Evolutionary conservation across 2,888 invertebrate genomes (phyloP).

Genomic region (Synergus laeviventris): DNA sequence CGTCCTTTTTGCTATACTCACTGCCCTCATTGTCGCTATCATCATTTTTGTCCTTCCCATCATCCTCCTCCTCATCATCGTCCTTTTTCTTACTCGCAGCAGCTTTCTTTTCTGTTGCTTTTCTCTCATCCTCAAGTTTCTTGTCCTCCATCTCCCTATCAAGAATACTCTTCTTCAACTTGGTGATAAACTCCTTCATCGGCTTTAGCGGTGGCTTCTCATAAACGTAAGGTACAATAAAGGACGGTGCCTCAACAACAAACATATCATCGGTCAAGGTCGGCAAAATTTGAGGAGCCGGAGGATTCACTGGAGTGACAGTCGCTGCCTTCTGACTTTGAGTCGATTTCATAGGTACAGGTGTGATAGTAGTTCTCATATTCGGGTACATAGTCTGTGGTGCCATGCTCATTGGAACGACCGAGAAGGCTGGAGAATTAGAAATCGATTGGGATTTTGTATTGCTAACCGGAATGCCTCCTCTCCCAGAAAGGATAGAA

Average conservation of each 20-base stretch:
- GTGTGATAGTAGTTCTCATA: constrained; percentile 79
- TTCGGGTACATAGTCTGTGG: constrained; percentile 83
- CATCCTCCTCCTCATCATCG: constrained; percentile 71
- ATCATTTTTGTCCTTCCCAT: constrained; percentile 67
- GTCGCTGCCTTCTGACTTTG: constrained; percentile 64
- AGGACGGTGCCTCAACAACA: constrained; percentile 94
- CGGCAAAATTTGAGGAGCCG: constrained; percentile 81
- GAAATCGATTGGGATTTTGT: constrained; percentile 60
- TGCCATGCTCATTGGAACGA: constrained; percentile 77
- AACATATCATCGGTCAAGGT: constrained; percentile 94
- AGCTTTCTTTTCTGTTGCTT: constrained; percentile 72
- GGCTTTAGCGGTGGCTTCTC: constrained; percentile 91
- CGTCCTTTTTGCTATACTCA: constrained; percentile 70
- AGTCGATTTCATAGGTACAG: constrained; percentile 76
- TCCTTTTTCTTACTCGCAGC: constrained; percentile 52
- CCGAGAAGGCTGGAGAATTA: constrained; percentile 74
- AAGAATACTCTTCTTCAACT: constrained; percentile 81
- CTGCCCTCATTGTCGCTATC: constrained; percentile 72
- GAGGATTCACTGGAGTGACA: constrained; percentile 59
- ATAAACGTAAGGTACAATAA: constrained; percentile 95
- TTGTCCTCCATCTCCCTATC: constrained; percentile 80
- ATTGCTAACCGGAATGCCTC: constrained; percentile 77
- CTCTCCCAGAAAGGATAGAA: constrained; percentile 82
- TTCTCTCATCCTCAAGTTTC: constrained; percentile 72
- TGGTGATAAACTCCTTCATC: constrained; percentile 84